Evolutionary conservation across 2,113 vertebrate genomes (phyloP), one percentile per base, ranked within the genome.

Genomic region (Genyomyrus donnyi): DNA sequence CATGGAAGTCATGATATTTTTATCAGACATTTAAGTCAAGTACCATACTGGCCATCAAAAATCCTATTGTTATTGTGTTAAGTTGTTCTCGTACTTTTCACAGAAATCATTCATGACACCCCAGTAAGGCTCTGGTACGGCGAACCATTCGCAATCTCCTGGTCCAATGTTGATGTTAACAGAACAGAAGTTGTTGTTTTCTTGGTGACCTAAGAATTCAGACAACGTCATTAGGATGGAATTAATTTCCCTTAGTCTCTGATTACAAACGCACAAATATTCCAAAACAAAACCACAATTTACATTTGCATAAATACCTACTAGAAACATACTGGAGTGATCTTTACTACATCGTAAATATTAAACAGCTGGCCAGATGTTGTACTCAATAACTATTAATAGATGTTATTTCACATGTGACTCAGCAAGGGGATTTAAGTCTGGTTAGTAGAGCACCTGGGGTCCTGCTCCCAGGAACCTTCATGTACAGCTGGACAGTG

Each of bases 91-190:
- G 92, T 95, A 99, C 98, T 96, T 99, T 97, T 99, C 98, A 96
- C 98, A 99, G 96, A 99, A 99, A 93, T 99, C 97, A 95, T 97
- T 99, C 96, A 99, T 96, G 94, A 98, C 96, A 91, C 98, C 98
- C 98, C 98, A 99, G 92, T 99, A 99, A 3, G 95, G 94, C 93
- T 99, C 98, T n/a, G 98, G 98, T 90, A 99, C 98, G 53, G 99
- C 97, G 93, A 99, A 99, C 98, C 98, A 99, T 95, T 99, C 98
- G 90, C 98, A 99, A 94, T 99, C 98, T 90, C 98, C 98, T 21
- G 98, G 98, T 66, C 98, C 98, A 90, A 99, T 99, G 96, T 99
- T 99, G 95, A 99, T 98, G 94, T 99, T 99, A 91, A 99, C 98
- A 4, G 98, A 99, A 93, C 98, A 99, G 90, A 99, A 99, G 91